Evolutionary conservation across 2,797 vertebrate species (phyloP), one percentile per base, ranked within the genome.

Genomic region (Acipenser transmontanus): DNA sequence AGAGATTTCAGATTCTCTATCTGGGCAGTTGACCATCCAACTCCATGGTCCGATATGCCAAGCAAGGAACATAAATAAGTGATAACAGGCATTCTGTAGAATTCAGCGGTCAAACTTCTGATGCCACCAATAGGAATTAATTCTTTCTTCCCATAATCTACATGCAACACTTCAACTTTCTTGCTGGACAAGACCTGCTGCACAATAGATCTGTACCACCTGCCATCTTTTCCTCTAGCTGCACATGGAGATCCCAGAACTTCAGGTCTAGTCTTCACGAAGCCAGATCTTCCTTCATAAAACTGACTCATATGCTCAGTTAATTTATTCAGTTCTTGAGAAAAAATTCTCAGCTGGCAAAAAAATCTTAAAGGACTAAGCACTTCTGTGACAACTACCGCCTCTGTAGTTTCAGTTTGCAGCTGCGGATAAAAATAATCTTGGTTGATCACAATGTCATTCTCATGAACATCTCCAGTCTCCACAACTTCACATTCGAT

Each of bases 41-140:
- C 66, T 2, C 91, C 90, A 59, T 83, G 81, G 66, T 95, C 91
- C 0, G 86, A 83, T 68, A 97, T 62, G 34, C 94, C 95, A 56
- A 93, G 88, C 52, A 99, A 83, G 2, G 93, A 92, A 20, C 94
- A 98, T 0, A 80, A 74, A 0, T 94, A 98, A 0, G 97, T 98
- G 50, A 98, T 87, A 54, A 99, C 93, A 0, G 95, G 96, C 93
- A 97, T 89, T 48, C 87, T 88, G 52, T 96, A 93, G 65, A 92
- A 97, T 66, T 96, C 92, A 0, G 80, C 14, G 13, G 90, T 83
- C 71, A 99, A 77, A 20, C 77, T 80, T 70, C 85, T 82, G 57
- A 98, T 70, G 66, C 91, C 82, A 1, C 88, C 83, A 8, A 82
- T 69, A 9, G 80, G 79, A 66, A 96, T 90, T 8, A 92, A 77